phyloP scores from a whole-genome alignment of 2,888 invertebrate genomes.

The Eurytoma adleriae region DNA sequence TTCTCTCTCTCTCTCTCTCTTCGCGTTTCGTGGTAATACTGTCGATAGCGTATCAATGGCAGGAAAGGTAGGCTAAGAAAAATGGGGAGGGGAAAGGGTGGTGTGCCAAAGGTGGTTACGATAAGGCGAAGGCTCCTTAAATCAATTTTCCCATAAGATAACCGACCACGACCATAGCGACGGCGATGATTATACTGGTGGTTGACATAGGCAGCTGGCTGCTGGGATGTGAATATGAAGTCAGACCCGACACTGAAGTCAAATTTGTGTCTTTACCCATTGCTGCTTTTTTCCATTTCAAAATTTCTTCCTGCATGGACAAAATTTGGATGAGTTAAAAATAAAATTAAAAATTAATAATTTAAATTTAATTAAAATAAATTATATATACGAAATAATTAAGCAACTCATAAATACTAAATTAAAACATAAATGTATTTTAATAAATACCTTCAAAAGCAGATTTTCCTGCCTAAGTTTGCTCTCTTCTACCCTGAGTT shows the following conservation, averaged over 20 bases:
- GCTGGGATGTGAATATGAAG: conserved; percentile 62
- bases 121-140: conserved; percentile 69
- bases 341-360: conserved; percentile 6
- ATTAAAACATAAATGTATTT: conserved; percentile 11
- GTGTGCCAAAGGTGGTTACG: conserved; percentile 67
- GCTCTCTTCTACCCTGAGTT: conserved; percentile 87
- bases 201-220: conserved; percentile 63
- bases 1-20: conserved; percentile 34
- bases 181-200: conserved; percentile 66
- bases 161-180: conserved; percentile 72
- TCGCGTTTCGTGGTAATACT: conserved; percentile 54
- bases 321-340: background rate
- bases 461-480: conserved; percentile 90
- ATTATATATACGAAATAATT: conserved; percentile 2
- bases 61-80: conserved; percentile 69
- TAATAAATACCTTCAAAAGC: conserved; percentile 84
- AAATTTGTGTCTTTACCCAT: conserved; percentile 66
- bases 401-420: background rate
- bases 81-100: conserved; percentile 66
- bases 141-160: conserved; percentile 74
- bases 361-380: background rate
- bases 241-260: conserved; percentile 65
- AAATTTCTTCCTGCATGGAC: conserved; percentile 69
- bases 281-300: conserved; percentile 69
- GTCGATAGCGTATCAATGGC: conserved; percentile 57